Evolutionary conservation across 2,888 invertebrate genomes (phyloP), one percentile per base, ranked within the genome.

Genomic region (Euzophera pinguis): DNA sequence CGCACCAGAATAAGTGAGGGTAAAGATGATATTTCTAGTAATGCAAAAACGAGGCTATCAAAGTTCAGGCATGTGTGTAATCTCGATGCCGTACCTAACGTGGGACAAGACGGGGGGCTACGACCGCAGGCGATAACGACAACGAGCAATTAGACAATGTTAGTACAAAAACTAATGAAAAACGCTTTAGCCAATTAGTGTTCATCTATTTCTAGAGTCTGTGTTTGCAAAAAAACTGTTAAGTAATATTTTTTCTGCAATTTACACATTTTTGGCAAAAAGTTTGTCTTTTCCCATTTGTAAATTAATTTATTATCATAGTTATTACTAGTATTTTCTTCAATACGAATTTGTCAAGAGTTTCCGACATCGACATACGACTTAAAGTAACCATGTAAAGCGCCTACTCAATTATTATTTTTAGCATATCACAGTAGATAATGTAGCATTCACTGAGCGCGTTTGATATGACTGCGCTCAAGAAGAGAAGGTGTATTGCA

Each of bases 401-500:
- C 69, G 60, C 64, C 59, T 60, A 61, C 56, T 60, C 54, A 58
- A 57, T 57, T 64, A 71, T 73, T 81, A 83, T 81, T 79, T 78
- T 81, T 86, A 87, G 84, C 79, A 76, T 80, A 83, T 81, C 79
- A 76, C 71, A 72, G 71, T 68, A 73, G 84, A 84, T 84, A 83
- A 78, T 73, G 71, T 61, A 64, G 58, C 58, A 56, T 56, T 55
- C 56, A 57, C 58, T 58, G 63, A 58, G 63, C 60, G 60, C 64
- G 59, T 60, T 63, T 59, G 61, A 65, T 63, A 64, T 59, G 64
- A 61, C 61, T 58, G 60, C 58, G 61, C 57, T 57, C 55, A 59
- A 61, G 67, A 62, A 63, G 64, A 71, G 65, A 74, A 73, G 71
- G 73, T 76, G 75, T 70, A 71, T 59, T 63, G 60, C 64, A 63